These are phyloP conservation scores for Ophiothrix spiculata DNA, from an alignment of 35 echinoderm and acorn worm genomes.

Conservation along the genomic window DNA sequence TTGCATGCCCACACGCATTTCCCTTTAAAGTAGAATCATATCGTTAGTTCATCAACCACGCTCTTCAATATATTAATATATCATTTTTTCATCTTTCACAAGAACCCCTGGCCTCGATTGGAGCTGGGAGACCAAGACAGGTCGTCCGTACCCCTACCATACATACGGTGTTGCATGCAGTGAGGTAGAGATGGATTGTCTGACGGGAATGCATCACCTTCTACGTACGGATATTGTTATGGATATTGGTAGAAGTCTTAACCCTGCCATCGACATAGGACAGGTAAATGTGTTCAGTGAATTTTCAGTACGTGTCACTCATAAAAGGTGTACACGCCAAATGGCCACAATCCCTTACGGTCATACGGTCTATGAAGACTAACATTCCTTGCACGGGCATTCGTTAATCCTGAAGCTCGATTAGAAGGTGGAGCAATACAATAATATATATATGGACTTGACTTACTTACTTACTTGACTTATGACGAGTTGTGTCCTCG, in stretches of 20 bases:
- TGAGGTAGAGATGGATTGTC: background rate
- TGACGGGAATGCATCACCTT: background rate
- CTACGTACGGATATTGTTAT: background rate
- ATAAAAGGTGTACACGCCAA: no score
- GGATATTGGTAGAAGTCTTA: background rate
- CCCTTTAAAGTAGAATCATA: background rate
- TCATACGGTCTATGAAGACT: background rate
- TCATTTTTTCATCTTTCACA: background rate
- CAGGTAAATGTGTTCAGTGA: background rate
- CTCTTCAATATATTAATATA: no score
- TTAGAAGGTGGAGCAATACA: background rate
- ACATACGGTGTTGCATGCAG: background rate
- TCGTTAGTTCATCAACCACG: no score
- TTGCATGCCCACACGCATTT: background rate
- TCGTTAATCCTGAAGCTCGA: background rate
- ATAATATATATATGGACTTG: background rate
- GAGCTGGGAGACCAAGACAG: background rate
- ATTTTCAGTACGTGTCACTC: background rate
- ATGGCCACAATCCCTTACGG: background rate
- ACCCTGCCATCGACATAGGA: background rate
- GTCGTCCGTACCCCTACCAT: background rate
- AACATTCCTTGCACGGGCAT: no score
- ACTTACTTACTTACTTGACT: no score
- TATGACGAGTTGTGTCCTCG: no score
- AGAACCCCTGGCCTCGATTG: background rate